These are phyloP conservation scores for Oreocharis arfaki DNA, from an alignment of 2,113 vertebrate genomes.

Conservation along the genomic window DNA sequence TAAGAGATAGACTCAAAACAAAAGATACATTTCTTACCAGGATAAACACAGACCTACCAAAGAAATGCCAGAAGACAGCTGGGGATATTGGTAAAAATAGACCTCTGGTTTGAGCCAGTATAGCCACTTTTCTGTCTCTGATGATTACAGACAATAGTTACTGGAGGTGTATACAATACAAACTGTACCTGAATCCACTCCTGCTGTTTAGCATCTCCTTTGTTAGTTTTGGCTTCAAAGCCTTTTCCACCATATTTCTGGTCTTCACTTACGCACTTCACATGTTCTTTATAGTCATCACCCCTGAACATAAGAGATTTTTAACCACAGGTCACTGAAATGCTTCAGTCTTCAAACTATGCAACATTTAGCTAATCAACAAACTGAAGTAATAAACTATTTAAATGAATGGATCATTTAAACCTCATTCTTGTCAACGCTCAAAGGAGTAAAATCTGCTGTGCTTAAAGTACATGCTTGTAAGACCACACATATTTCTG, in stretches of 20 bases:
- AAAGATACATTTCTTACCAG: not conserved
- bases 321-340: not conserved
- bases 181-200: conserved; percentile 88
- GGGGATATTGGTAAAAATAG: not conserved
- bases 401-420: not conserved
- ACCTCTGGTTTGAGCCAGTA: not conserved
- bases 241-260: conserved; percentile 95
- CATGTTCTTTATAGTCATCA: conserved; percentile 85
- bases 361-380: not conserved
- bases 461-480: not conserved
- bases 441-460: not conserved
- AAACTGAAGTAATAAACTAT: not conserved
- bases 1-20: not conserved
- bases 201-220: conserved; percentile 92
- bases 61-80: not conserved
- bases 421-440: fast-evolving
- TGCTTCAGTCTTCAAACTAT: not conserved
- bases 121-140: not conserved
- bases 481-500: not conserved
- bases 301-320: conserved; percentile 72
- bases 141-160: not conserved
- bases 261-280: conserved; percentile 88
- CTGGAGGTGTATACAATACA: fast-evolving
- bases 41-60: not conserved
- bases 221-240: conserved; percentile 85